Evolutionary conservation across 2,888 invertebrate species (phyloP).

Genomic region (Protophormia terraenovae): DNA sequence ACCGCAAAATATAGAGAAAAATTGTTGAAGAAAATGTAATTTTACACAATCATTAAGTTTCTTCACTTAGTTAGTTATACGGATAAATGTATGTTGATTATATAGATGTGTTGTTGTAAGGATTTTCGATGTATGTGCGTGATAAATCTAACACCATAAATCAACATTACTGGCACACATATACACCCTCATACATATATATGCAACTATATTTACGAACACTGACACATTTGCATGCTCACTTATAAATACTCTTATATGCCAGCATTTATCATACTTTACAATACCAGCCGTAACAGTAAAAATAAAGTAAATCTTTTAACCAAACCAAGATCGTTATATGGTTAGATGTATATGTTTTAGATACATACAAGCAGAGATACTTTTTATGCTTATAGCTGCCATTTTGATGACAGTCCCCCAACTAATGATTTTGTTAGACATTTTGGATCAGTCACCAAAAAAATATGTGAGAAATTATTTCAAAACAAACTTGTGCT

Average conservation of each 20-base stretch:
- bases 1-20: slow-evolving; percentile 1
- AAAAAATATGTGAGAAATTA: no score
- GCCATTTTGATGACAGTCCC: no score
- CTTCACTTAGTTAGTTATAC: neutral
- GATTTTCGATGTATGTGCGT: neutral
- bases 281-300: neutral
- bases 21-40: slow-evolving; percentile 2
- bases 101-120: neutral
- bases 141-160: slow-evolving; percentile 55
- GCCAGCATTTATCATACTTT: slow-evolving; percentile 48
- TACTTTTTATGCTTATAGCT: no score
- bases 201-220: neutral
- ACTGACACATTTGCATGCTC: neutral
- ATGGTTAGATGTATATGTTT: no score
- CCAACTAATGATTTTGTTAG: no score
- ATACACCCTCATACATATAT: neutral
- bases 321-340: slow-evolving; percentile 24
- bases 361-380: no score
- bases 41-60: slow-evolving; percentile 19
- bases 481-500: no score
- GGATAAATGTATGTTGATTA: neutral
- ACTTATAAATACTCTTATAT: neutral
- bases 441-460: no score
- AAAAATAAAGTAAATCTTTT: slow-evolving; percentile 25
- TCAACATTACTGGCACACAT: slow-evolving; percentile 6